These are phyloP conservation scores for Sanderia malayensis DNA, from an alignment of 30 jellyfish, hydroid and myxozoan species.

Conservation along the genomic window DNA sequence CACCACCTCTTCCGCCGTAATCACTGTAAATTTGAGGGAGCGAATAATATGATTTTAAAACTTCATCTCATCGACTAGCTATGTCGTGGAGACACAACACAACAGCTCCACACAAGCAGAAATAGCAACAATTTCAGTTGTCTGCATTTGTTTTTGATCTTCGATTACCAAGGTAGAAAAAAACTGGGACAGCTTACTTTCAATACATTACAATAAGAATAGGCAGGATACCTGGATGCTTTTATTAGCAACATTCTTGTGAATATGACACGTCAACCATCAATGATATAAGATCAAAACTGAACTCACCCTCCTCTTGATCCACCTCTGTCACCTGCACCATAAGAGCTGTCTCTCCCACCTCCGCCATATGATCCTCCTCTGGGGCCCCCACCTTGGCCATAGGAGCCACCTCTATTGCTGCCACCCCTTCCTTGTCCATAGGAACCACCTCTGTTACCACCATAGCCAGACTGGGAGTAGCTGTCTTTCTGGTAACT, in stretches of 20 bases:
- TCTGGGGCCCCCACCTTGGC: conserved; percentile 9
- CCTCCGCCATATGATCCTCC: conserved; percentile 54
- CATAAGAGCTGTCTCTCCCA: conserved; percentile 12
- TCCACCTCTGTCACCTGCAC: conserved; percentile 60
- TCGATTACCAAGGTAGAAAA: too few species aligned
- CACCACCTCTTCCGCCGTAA: conserved; percentile 97
- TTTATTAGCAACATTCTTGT: too few species aligned
- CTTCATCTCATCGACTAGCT: conserved; percentile 3
- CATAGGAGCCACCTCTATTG: not conserved
- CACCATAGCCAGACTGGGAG: conserved; percentile 26
- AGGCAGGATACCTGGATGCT: too few species aligned
- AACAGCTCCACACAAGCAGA: too few species aligned
- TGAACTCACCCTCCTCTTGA: conserved; percentile 55
- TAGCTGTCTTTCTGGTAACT: conserved; percentile 14
- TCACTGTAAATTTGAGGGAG: conserved; percentile 88
- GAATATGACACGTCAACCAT: too few species aligned
- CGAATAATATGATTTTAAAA: conserved; percentile 24
- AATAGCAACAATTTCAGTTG: too few species aligned
- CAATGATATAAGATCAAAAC: not conserved
- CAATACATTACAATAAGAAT: too few species aligned
- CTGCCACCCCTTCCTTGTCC: conserved; percentile 53
- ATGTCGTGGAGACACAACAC: conserved; percentile 2
- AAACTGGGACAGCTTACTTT: too few species aligned
- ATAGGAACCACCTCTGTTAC: conserved; percentile 42
- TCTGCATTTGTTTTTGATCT: too few species aligned